These are phyloP conservation scores for Drosophila kohkoa DNA, from an alignment of 1,140 invertebrate genomes.

Conservation along the genomic window DNA sequence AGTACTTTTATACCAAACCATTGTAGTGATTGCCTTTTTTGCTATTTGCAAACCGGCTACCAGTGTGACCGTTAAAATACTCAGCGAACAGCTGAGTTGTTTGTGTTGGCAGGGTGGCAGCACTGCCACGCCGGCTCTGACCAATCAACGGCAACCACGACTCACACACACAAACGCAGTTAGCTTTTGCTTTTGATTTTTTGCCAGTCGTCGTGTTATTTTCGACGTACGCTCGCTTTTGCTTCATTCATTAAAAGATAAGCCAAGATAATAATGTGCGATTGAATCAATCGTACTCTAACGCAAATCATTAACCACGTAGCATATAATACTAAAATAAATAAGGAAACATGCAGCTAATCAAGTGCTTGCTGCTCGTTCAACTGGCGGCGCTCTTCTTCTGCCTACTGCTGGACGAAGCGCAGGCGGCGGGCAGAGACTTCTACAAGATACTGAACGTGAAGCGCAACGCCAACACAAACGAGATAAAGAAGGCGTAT, in stretches of 20 bases:
- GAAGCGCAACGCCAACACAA: slow-evolving; percentile 91
- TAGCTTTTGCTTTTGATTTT: slow-evolving; percentile 53
- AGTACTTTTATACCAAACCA: no score
- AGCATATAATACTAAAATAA: slow-evolving; percentile 7
- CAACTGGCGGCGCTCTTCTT: slow-evolving; percentile 48
- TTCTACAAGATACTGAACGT: slow-evolving; percentile 97
- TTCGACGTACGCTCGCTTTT: slow-evolving; percentile 26
- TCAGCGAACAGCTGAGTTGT: slow-evolving; percentile 47
- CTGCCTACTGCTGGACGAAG: slow-evolving; percentile 63
- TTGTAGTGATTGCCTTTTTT: no score
- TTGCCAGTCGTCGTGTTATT: slow-evolving; percentile 60
- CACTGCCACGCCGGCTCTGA: slow-evolving; percentile 45
- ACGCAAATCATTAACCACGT: slow-evolving; percentile 9
- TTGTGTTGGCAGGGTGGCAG: slow-evolving; percentile 25
- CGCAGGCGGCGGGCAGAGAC: slow-evolving; percentile 88
- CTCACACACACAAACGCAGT: slow-evolving; percentile 64
- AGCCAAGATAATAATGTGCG: slow-evolving; percentile 26
- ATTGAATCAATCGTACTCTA: slow-evolving; percentile 22
- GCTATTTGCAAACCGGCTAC: no score
- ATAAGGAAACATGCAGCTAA: slow-evolving; percentile 57
- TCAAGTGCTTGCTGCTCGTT: slow-evolving; percentile 63
- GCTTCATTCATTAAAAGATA: slow-evolving; percentile 44
- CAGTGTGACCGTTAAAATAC: slow-evolving; percentile 31
- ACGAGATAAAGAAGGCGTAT: slow-evolving; percentile 99
- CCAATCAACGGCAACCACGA: slow-evolving; percentile 76